Conservation (phyloP, 30 jellyfish, hydroid and myxozoan genomes). For the Clytia hemisphaerica region DNA sequence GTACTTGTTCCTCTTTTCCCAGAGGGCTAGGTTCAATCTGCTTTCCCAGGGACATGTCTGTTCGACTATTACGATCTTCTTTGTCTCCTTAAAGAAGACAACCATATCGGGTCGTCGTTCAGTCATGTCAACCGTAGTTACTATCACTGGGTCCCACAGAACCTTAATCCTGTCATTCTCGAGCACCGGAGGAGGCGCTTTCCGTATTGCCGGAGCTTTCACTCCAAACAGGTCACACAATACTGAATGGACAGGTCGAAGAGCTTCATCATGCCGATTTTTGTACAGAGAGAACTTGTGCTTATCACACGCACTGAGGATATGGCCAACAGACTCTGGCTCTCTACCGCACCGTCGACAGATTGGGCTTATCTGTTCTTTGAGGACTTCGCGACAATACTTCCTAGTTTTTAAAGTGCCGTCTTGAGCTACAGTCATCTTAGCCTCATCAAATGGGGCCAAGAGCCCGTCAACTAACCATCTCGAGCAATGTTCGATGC, state of each 20-base stretch:
- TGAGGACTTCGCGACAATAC: not conserved
- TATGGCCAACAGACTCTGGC: not conserved
- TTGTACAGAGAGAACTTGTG: not conserved
- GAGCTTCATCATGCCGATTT: not conserved
- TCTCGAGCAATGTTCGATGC: too few relatives aligned
- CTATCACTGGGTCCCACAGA: not conserved
- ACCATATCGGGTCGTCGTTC: conserved; percentile 6
- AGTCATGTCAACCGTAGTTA: not conserved
- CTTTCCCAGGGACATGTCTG: not conserved
- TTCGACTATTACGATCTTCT: not conserved
- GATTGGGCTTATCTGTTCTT: too few relatives aligned
- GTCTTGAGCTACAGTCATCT: not conserved
- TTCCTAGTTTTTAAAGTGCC: not conserved
- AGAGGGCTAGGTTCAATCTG: not conserved
- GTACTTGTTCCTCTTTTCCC: not conserved
- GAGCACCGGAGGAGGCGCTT: not conserved
- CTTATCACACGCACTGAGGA: not conserved
- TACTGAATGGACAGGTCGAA: not conserved
- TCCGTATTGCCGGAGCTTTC: not conserved
- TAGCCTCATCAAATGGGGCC: not conserved
- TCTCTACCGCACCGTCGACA: conserved; percentile 1
- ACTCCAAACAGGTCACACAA: not conserved
- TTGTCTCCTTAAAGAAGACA: not conserved
- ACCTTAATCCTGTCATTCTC: not conserved
- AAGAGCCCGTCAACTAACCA: not conserved